phyloP scores from a whole-genome alignment of 2,888 invertebrate genomes.

The Oligia latruncula region DNA sequence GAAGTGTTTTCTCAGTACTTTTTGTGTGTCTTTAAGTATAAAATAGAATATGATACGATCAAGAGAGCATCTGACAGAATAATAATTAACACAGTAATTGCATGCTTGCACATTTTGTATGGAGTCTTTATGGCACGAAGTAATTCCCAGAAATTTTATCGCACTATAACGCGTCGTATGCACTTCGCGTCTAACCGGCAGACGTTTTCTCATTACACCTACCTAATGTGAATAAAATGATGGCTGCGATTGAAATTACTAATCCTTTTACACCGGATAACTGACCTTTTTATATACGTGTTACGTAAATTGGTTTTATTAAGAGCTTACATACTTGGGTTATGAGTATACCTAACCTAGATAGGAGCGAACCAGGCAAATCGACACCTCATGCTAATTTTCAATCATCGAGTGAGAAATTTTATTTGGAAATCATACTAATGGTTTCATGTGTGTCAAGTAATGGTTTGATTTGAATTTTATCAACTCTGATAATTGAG shows the following conservation, averaged over 20 bases:
- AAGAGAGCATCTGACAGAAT: constrained; percentile 17
- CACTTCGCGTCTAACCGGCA: constrained; percentile 65
- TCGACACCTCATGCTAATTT: constrained; percentile 61
- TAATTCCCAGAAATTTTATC: constrained; percentile 55
- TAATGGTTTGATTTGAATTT: constrained; percentile 48
- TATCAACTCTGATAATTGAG: constrained; percentile 53
- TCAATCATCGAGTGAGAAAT: constrained; percentile 56
- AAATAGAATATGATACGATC: constrained; percentile 13
- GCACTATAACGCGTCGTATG: constrained; percentile 69
- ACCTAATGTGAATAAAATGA: constrained; percentile 85
- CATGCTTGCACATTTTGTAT: constrained; percentile 15
- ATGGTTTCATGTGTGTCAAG: constrained; percentile 50
- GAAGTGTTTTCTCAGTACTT: constrained; percentile 29
- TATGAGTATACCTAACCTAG: constrained; percentile 51
- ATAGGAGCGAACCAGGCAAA: constrained; percentile 51
- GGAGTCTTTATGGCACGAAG: constrained; percentile 13
- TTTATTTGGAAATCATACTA: constrained; percentile 58
- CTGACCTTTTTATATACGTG: constrained; percentile 74
- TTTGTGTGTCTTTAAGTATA: constrained; percentile 8
- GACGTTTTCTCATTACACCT: constrained; percentile 78
- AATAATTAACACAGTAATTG: constrained; percentile 16
- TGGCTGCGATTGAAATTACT: constrained; percentile 80
- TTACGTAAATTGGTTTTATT: constrained; percentile 66
- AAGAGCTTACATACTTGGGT: constrained; percentile 55
- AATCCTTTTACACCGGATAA: constrained; percentile 79